phyloP scores from a whole-genome alignment of 2,113 vertebrate species.

The Camelus dromedarius region DNA sequence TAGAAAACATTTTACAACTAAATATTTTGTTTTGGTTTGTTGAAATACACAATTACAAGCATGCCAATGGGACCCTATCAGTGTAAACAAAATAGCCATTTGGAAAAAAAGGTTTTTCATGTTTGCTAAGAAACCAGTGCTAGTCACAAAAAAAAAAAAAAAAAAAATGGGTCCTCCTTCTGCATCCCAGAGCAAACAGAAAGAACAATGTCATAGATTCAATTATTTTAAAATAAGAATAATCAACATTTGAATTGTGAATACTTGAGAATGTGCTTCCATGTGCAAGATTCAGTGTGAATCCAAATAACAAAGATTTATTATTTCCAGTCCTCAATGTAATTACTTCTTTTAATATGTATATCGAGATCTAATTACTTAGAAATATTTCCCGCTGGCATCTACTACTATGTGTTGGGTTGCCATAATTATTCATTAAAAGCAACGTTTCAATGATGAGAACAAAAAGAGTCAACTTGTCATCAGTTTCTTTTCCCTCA shows the following conservation, averaged over 20 bases:
- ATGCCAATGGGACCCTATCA: not conserved
- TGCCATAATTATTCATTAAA: not conserved
- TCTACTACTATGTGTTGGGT: no score
- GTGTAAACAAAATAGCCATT: not conserved
- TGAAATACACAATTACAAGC: not conserved
- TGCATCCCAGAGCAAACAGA: not conserved
- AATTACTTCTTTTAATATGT: no score
- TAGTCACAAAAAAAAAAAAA: not conserved
- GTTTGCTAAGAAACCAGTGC: not conserved
- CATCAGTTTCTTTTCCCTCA: no score
- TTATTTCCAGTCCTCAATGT: not conserved
- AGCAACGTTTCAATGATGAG: not conserved
- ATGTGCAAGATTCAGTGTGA: rapidly evolving
- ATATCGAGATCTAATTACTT: no score
- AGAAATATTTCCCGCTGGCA: not conserved
- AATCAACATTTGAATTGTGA: not conserved
- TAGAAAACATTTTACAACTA: not conserved
- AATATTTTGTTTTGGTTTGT: not conserved
- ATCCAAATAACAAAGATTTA: rapidly evolving
- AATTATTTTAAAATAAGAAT: not conserved
- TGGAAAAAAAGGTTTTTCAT: not conserved
- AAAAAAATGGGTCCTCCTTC: not conserved
- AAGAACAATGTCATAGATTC: not conserved
- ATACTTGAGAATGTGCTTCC: rapidly evolving
- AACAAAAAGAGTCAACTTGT: not conserved